A percentile compares a stretch with the other conserved stretches of the same genome.
Conservation (phyloP, 2,797 vertebrate genomes). For the Peromyscus melanophrys region DNA sequence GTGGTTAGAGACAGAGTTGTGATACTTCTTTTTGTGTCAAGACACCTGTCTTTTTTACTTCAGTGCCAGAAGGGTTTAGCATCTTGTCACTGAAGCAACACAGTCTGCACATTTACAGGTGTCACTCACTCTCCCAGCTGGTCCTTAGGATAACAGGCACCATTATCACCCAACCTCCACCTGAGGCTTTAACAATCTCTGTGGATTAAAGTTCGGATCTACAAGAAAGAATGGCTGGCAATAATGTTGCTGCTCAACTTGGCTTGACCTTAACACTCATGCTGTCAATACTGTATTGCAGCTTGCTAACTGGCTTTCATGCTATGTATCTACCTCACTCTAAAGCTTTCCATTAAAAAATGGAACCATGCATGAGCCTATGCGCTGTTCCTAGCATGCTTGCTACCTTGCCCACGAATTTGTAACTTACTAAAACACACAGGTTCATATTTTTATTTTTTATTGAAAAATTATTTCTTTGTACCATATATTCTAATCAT, state of each 20-base stretch:
- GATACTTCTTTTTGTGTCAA: constrained; percentile 87
- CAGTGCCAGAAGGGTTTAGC: constrained; percentile 90
- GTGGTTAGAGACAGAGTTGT: constrained; percentile 87
- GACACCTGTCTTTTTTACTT: constrained; percentile 90
- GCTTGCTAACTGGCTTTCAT: constrained; percentile 51
- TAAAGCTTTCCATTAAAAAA: constrained; percentile 72
- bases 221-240: constrained; percentile 81
- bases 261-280: constrained; percentile 82
- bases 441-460: constrained; percentile 13
- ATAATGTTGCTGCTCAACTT: constrained; percentile 77
- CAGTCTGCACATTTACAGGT: constrained; percentile 90
- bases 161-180: constrained; percentile 86
- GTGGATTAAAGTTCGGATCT: constrained; percentile 86
- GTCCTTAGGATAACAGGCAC: constrained; percentile 90
- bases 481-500: not conserved
- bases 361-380: constrained; percentile 57
- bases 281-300: constrained; percentile 51
- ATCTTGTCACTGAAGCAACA: constrained; percentile 90
- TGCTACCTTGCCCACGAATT: not conserved
- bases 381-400: constrained; percentile 1
- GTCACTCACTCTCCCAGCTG: constrained; percentile 90
- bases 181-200: constrained; percentile 86
- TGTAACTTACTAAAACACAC: not conserved
- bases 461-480: not conserved
- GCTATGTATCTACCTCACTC: constrained; percentile 52